A percentile compares a stretch with the other conserved stretches of the same genome.
phyloP scores from a whole-genome alignment of 2,113 vertebrate species.

The Galbula dea region DNA sequence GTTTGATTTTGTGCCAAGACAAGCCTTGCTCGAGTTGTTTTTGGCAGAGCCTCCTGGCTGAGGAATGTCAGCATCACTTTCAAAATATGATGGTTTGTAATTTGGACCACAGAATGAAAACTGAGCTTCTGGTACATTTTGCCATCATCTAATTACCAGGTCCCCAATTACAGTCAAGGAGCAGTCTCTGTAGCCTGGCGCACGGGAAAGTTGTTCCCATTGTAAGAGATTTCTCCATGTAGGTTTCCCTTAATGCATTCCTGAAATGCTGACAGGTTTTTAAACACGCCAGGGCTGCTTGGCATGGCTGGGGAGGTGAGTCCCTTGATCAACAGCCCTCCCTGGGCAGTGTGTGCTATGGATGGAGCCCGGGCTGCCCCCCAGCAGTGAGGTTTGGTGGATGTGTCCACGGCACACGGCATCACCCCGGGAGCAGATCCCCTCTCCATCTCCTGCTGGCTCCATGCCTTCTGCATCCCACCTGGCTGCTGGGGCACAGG shows the following conservation, averaged over 20 bases:
- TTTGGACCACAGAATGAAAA: conserved; percentile 87
- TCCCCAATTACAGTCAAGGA: conserved; percentile 78
- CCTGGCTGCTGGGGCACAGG: accelerated
- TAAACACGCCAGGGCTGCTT: accelerated
- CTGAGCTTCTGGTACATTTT: conserved; percentile 82
- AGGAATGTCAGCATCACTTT: conserved; percentile 97
- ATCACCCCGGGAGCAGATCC: accelerated
- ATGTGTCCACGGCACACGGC: accelerated
- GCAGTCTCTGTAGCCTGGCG: conserved; percentile 60
- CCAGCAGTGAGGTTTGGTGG: no score
- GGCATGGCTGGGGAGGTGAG: accelerated
- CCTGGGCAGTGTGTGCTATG: accelerated
- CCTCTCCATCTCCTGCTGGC: accelerated
- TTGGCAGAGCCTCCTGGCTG: conserved; percentile 87
- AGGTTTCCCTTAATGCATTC: neutral
- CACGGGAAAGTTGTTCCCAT: conserved; percentile 71
- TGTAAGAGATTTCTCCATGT: conserved; percentile 36
- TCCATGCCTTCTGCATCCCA: accelerated
- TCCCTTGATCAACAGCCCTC: neutral
- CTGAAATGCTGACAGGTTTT: neutral
- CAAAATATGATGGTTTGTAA: conserved; percentile 92
- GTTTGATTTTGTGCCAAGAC: conserved; percentile 92
- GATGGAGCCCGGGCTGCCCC: accelerated
- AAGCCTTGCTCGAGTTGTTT: conserved; percentile 90
- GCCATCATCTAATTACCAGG: conserved; percentile 83